Evolutionary conservation across 2,797 vertebrate genomes (phyloP).

Genomic region (Mormyrus hasselquistii): DNA sequence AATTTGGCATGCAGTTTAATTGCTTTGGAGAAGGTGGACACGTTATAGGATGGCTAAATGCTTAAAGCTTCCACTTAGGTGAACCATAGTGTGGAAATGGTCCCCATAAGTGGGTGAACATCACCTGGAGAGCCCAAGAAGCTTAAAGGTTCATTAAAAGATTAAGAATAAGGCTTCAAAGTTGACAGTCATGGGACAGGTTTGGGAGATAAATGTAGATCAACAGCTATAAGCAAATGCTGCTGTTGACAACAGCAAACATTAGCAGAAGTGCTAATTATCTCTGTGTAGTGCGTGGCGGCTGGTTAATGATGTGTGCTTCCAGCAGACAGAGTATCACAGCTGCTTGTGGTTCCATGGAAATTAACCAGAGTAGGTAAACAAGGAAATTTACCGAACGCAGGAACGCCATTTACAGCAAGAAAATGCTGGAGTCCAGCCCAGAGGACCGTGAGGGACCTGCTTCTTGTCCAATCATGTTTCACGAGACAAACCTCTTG

Average conservation of each 20-base stretch:
- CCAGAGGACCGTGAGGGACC: neutral
- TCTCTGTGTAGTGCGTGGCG: conserved; percentile 1
- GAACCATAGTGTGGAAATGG: neutral
- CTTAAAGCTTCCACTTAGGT: neutral
- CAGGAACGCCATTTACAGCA: neutral
- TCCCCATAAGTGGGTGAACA: neutral
- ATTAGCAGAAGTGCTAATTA: conserved; percentile 10
- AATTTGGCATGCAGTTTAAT: neutral
- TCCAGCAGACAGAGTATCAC: conserved; percentile 8
- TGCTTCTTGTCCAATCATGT: neutral
- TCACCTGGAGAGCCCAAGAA: neutral
- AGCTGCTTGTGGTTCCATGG: neutral
- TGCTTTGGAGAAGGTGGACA: neutral
- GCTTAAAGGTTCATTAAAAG: conserved; percentile 7
- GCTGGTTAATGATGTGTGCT: conserved; percentile 7
- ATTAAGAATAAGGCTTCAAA: neutral
- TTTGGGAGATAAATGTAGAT: neutral
- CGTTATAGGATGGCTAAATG: neutral
- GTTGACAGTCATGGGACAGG: neutral
- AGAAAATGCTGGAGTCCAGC: neutral
- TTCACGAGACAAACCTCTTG: neutral
- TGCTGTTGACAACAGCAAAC: conserved; percentile 1
- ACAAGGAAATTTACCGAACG: neutral
- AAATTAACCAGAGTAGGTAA: neutral
- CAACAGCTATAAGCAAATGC: neutral